Evolutionary conservation across 1,140 invertebrate genomes (phyloP).

Genomic region (Reticulitermes speratus): DNA sequence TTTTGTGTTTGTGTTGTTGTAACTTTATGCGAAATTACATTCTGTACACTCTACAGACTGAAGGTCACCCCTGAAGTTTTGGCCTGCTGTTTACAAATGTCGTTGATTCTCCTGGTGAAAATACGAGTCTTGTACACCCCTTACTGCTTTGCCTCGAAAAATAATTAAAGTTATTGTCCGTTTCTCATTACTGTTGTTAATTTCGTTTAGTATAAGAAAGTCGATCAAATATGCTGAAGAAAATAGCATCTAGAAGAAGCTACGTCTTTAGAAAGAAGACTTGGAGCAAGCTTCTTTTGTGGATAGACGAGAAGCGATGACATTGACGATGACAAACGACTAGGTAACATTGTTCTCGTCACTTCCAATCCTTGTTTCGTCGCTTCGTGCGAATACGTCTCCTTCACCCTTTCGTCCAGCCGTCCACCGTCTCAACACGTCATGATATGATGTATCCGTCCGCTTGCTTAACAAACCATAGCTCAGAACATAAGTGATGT

Average conservation of each 20-base stretch:
- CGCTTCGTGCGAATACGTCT: slow-evolving; percentile 8
- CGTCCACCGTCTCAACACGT: background rate
- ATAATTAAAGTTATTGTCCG: background rate
- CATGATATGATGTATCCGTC: background rate
- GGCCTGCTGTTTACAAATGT: no score
- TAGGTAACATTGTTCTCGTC: slow-evolving; percentile 1
- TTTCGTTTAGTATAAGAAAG: background rate
- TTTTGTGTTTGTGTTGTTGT: no score
- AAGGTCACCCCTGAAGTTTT: no score
- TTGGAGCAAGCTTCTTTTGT: slow-evolving; percentile 2
- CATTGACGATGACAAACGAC: slow-evolving; percentile 8
- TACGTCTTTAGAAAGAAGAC: background rate
- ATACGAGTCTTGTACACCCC: background rate
- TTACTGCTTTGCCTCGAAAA: background rate
- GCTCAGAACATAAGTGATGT: background rate
- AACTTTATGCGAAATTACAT: no score
- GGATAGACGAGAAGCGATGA: background rate
- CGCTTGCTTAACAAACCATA: background rate
- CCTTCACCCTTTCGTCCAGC: background rate
- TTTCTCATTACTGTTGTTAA: background rate
- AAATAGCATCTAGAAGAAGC: background rate
- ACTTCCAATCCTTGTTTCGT: slow-evolving; percentile 18
- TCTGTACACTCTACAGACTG: no score
- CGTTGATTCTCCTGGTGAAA: background rate
- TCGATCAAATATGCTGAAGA: no score